Conservation (phyloP, 2,113 vertebrate genomes). For the Vicugna pacos region DNA sequence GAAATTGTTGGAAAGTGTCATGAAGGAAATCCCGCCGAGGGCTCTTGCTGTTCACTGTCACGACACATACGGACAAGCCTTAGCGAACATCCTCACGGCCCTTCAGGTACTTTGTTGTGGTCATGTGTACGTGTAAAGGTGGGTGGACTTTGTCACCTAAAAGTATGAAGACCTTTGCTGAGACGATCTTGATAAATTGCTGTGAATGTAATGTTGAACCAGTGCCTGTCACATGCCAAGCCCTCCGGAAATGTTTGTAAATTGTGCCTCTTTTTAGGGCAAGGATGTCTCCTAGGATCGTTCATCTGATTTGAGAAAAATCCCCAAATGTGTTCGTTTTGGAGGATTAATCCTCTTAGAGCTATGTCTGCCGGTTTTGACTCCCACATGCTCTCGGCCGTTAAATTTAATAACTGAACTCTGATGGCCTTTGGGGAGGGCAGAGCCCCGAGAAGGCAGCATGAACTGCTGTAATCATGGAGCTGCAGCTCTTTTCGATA, state of each 20-base stretch:
- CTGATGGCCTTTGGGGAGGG: not conserved
- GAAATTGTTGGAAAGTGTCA: conserved; percentile 93
- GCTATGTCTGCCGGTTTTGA: not conserved
- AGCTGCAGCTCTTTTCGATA: not conserved
- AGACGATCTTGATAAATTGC: not conserved
- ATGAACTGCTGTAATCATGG: not conserved
- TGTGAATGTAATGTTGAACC: not conserved
- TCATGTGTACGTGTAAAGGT: not conserved
- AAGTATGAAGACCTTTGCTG: not conserved
- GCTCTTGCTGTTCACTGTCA: conserved; percentile 96
- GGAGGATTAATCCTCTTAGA: not conserved
- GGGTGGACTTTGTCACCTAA: not conserved
- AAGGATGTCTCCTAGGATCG: not conserved
- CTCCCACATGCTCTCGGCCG: not conserved
- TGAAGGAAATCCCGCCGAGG: conserved; percentile 92
- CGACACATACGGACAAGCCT: conserved; percentile 96
- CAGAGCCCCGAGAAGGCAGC: not conserved
- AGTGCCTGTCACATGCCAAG: not conserved
- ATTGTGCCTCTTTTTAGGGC: not conserved
- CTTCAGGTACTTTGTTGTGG: conserved; percentile 91
- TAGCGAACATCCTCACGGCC: conserved; percentile 96
- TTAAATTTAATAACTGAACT: not conserved
- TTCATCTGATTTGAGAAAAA: conserved; percentile 29
- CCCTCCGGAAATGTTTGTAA: not conserved
- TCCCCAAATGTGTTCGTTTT: not conserved